These are phyloP conservation scores for Eubasilissa regina DNA, from an alignment of 1,140 invertebrate genomes.

Conservation along the genomic window DNA sequence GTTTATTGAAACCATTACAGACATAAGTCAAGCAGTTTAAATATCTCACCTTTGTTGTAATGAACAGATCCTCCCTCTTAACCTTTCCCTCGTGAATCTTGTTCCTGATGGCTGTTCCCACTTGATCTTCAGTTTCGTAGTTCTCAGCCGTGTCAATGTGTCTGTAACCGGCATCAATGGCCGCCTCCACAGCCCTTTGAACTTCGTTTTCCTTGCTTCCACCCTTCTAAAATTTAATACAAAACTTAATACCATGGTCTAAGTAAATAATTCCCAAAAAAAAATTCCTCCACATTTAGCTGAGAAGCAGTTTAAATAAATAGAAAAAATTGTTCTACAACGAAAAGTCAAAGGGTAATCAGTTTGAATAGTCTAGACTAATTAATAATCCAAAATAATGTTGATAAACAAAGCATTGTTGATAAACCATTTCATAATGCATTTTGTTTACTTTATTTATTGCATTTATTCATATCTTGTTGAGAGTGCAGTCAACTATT, in stretches of 20 bases:
- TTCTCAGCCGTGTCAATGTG: slow-evolving; percentile 80
- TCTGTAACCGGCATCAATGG: slow-evolving; percentile 80
- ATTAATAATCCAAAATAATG: too few relatives aligned
- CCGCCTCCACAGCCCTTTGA: slow-evolving; percentile 77
- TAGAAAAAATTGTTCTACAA: too few relatives aligned
- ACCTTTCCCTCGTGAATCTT: slow-evolving; percentile 82
- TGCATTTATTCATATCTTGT: too few relatives aligned
- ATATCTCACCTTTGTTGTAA: slow-evolving; percentile 76
- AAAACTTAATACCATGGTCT: background rate
- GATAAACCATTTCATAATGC: too few relatives aligned
- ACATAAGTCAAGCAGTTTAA: background rate
- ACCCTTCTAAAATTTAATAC: slow-evolving; percentile 36
- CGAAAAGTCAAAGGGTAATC: too few relatives aligned
- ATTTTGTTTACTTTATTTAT: too few relatives aligned
- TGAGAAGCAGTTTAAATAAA: too few relatives aligned
- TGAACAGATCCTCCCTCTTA: slow-evolving; percentile 80
- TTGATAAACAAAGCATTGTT: too few relatives aligned
- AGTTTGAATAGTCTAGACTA: too few relatives aligned
- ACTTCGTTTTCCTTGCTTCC: slow-evolving; percentile 39
- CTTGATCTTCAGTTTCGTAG: slow-evolving; percentile 87
- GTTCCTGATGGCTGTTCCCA: slow-evolving; percentile 83
- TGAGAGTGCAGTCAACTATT: too few relatives aligned
- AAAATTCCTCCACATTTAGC: background rate
- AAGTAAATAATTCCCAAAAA: too few relatives aligned
- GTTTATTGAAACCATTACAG: background rate